A percentile compares a stretch with the other conserved stretches of the same genome.
Conservation (phyloP, 2,888 invertebrate species). For the Hoplodrina blanda region DNA sequence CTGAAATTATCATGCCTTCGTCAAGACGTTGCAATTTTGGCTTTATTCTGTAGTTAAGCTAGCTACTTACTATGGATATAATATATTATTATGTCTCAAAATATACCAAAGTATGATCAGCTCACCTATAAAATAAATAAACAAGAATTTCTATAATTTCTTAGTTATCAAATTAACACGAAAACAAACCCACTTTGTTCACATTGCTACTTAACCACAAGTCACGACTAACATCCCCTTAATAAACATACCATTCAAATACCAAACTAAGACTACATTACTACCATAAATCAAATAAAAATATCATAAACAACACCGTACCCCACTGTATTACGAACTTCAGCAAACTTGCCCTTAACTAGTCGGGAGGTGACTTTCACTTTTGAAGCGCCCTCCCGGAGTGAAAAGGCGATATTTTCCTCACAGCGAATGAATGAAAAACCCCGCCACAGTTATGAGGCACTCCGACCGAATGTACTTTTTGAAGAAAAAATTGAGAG, state of each 20-base stretch:
- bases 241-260: slow-evolving; percentile 3
- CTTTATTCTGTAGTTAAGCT: too few species aligned
- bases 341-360: slow-evolving; percentile 74
- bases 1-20: too few species aligned
- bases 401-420: slow-evolving; percentile 66
- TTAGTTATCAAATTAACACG: too few species aligned
- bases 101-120: too few species aligned
- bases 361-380: slow-evolving; percentile 81
- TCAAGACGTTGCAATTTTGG: too few species aligned
- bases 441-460: slow-evolving; percentile 47
- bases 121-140: too few species aligned
- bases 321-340: slow-evolving; percentile 64
- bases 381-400: slow-evolving; percentile 72
- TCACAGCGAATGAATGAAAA: slow-evolving; percentile 59
- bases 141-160: too few species aligned
- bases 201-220: not conserved
- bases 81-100: too few species aligned
- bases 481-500: slow-evolving; percentile 45
- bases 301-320: slow-evolving; percentile 24
- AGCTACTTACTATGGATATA: too few species aligned
- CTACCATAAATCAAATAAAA: slow-evolving; percentile 38
- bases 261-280: slow-evolving; percentile 1
- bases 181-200: not conserved
- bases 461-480: slow-evolving; percentile 49
- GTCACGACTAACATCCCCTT: not conserved